Evolutionary conservation across 30 jellyfish, hydroid and myxozoan genomes (phyloP).

Genomic region (Turritopsis rubra): DNA sequence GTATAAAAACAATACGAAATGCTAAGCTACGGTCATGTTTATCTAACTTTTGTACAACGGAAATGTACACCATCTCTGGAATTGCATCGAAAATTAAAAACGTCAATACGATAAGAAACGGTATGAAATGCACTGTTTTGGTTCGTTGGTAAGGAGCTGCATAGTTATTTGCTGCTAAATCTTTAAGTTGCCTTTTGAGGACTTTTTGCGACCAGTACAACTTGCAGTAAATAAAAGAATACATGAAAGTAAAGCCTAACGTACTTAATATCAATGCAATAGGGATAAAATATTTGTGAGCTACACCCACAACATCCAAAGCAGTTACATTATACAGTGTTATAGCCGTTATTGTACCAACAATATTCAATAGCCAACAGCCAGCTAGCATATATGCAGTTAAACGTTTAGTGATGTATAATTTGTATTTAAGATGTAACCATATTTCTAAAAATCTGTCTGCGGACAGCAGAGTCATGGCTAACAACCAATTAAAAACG

Average conservation of each 20-base stretch:
- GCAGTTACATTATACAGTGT: neutral
- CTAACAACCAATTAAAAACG: neutral
- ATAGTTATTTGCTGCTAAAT: neutral
- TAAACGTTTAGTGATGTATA: neutral
- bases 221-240: neutral
- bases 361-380: neutral
- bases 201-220: neutral
- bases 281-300: neutral
- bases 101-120: neutral
- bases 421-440: neutral
- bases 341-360: neutral
- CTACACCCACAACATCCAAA: neutral
- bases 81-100: neutral
- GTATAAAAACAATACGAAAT: neutral
- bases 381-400: neutral
- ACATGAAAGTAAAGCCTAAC: neutral
- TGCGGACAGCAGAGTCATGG: neutral
- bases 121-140: neutral
- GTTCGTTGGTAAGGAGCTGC: neutral
- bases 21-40: neutral
- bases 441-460: neutral
- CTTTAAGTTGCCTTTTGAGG: neutral
- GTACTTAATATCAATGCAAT: neutral
- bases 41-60: neutral
- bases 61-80: neutral